These are phyloP conservation scores for Leptopterna dolabrata DNA, from an alignment of 2,888 invertebrate genomes.

Conservation along the genomic window DNA sequence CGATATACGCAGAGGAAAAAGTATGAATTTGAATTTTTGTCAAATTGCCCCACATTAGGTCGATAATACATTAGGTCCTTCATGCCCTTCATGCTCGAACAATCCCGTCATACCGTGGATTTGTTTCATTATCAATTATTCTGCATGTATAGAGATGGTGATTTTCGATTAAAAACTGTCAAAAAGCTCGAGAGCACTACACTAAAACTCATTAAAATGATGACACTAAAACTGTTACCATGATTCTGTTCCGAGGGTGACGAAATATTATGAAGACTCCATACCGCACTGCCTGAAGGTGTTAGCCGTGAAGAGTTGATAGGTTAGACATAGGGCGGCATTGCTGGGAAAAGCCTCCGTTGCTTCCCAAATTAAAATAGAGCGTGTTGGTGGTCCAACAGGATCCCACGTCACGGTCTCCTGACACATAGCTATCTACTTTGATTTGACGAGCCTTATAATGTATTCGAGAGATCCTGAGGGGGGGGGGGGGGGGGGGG, in stretches of 20 bases:
- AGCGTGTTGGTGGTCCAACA: constrained; percentile 41
- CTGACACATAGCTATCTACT: constrained; percentile 51
- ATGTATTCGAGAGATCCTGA: constrained; percentile 28
- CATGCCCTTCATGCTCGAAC: too few species aligned
- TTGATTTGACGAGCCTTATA: constrained; percentile 49
- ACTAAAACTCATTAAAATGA: too few species aligned
- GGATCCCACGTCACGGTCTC: constrained; percentile 44
- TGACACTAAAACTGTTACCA: too few species aligned
- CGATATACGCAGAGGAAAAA: too few species aligned
- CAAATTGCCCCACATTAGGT: too few species aligned
- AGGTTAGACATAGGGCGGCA: background rate
- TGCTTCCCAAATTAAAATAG: constrained; percentile 44
- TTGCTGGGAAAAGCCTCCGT: constrained; percentile 32
- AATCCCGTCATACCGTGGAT: too few species aligned
- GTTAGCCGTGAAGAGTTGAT: background rate
- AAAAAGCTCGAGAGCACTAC: too few species aligned
- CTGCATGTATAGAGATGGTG: too few species aligned
- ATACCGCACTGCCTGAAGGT: background rate
- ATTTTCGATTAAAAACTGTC: too few species aligned
- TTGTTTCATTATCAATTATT: too few species aligned
- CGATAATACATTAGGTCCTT: too few species aligned
- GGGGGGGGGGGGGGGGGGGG: background rate
- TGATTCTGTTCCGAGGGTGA: background rate
- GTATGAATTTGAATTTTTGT: too few species aligned
- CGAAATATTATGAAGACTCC: background rate